phyloP scores from a whole-genome alignment of 2,797 vertebrate species.

The Ctenopoma multispine region DNA sequence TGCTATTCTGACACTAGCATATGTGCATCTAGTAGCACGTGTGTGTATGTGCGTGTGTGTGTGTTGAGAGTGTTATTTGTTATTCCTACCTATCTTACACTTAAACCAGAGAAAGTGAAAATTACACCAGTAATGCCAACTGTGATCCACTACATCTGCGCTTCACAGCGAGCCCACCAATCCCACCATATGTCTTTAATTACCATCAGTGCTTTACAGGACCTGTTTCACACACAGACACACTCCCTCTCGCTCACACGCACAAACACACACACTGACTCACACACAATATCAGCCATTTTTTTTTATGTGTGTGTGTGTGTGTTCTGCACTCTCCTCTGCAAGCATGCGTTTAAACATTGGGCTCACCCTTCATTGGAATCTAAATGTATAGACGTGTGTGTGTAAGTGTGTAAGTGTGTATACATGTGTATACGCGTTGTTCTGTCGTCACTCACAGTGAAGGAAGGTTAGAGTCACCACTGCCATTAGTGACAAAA shows the following conservation, averaged over 20 bases:
- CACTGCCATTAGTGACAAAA: constrained; percentile 80
- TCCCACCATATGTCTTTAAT: constrained; percentile 96
- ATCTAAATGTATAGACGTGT: neutral
- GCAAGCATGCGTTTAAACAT: constrained; percentile 48
- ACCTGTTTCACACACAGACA: constrained; percentile 85
- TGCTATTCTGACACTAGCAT: constrained; percentile 11
- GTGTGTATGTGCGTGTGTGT: constrained; percentile 17
- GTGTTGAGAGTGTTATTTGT: constrained; percentile 2
- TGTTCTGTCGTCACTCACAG: constrained; percentile 74
- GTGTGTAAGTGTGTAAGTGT: constrained; percentile 13
- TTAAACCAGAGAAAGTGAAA: constrained; percentile 77
- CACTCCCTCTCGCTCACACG: constrained; percentile 81
- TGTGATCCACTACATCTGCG: constrained; percentile 92
- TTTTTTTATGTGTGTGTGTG: constrained; percentile 68
- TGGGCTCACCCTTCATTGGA: neutral
- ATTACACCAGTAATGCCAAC: constrained; percentile 85
- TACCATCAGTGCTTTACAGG: constrained; percentile 92
- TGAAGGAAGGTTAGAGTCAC: constrained; percentile 70
- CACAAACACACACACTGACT: constrained; percentile 81
- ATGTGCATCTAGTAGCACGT: constrained; percentile 9
- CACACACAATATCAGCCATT: constrained; percentile 82
- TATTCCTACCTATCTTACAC: constrained; percentile 67
- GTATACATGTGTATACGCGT: constrained; percentile 11
- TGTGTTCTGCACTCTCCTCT: constrained; percentile 84
- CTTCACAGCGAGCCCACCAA: constrained; percentile 84